Conservation (phyloP, 2,888 invertebrate genomes). For the Eupithecia abbreviata region DNA sequence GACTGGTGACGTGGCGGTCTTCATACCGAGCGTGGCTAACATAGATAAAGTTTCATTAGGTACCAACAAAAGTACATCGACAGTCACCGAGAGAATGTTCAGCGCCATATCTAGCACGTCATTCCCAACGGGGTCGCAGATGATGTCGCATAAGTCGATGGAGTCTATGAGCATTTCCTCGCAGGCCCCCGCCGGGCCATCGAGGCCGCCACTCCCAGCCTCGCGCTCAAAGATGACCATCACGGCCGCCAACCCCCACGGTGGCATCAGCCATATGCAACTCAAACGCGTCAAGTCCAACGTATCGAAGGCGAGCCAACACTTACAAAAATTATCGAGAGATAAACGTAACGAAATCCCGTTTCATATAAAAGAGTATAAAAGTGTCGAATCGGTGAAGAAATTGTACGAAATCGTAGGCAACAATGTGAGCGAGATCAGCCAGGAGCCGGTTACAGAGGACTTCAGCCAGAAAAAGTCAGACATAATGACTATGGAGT, state of each 20-base stretch:
- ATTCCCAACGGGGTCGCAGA: constrained; percentile 1
- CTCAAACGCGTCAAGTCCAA: neutral
- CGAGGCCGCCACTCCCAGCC: neutral
- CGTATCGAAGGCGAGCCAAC: neutral
- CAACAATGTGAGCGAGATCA: neutral
- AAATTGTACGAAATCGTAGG: constrained; percentile 9
- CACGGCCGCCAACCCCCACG: neutral
- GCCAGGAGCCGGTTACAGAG: neutral
- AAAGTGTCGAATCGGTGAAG: neutral
- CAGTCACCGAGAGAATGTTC: constrained; percentile 1
- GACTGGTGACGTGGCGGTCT: neutral
- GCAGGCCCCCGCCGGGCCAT: neutral
- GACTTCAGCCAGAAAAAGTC: neutral
- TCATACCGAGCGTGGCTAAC: constrained; percentile 1
- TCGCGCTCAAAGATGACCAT: constrained; percentile 1
- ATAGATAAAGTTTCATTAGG: neutral
- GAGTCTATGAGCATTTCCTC: neutral
- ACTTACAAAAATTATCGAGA: neutral
- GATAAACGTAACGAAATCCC: neutral
- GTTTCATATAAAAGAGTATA: constrained; percentile 1
- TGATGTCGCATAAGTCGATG: neutral
- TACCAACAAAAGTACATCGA: neutral
- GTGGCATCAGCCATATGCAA: neutral
- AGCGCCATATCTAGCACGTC: neutral
- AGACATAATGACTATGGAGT: neutral